Evolutionary conservation across 2,113 vertebrate species (phyloP).

Genomic region (Gymnogyps californianus): DNA sequence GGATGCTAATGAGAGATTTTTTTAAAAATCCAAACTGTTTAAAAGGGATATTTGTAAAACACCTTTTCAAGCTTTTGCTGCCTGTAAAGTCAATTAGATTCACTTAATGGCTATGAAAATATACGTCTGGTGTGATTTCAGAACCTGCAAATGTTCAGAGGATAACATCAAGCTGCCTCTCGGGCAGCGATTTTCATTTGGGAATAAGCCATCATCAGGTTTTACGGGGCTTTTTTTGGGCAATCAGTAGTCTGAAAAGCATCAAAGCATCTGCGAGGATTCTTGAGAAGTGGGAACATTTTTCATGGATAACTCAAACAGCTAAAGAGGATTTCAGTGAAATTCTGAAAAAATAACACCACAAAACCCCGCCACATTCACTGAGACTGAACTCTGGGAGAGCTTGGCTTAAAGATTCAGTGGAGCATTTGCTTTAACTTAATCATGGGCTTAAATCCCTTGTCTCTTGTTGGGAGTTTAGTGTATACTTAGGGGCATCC

Average conservation of each 20-base stretch:
- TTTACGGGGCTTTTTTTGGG: neutral
- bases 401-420: neutral
- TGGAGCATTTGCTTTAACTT: neutral
- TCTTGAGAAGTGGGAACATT: neutral
- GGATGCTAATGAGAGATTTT: neutral
- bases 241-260: neutral
- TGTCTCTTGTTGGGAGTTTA: neutral
- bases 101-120: slow-evolving; percentile 3
- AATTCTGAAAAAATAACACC: neutral
- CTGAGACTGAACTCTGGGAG: neutral
- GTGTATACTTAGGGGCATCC: neutral
- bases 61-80: slow-evolving; percentile 3
- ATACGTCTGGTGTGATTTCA: neutral
- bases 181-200: neutral
- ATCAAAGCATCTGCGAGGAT: slow-evolving; percentile 15
- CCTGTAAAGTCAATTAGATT: slow-evolving; percentile 19
- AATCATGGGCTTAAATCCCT: neutral
- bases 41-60: neutral
- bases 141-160: neutral
- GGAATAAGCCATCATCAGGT: neutral
- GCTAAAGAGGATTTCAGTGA: slow-evolving; percentile 4
- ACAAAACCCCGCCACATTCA: neutral
- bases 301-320: neutral
- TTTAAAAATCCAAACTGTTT: neutral
- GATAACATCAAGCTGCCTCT: slow-evolving; percentile 16